Evolutionary conservation across 2,113 vertebrate species (phyloP), one percentile per base, ranked within the genome.

Genomic region (Passer montanus): DNA sequence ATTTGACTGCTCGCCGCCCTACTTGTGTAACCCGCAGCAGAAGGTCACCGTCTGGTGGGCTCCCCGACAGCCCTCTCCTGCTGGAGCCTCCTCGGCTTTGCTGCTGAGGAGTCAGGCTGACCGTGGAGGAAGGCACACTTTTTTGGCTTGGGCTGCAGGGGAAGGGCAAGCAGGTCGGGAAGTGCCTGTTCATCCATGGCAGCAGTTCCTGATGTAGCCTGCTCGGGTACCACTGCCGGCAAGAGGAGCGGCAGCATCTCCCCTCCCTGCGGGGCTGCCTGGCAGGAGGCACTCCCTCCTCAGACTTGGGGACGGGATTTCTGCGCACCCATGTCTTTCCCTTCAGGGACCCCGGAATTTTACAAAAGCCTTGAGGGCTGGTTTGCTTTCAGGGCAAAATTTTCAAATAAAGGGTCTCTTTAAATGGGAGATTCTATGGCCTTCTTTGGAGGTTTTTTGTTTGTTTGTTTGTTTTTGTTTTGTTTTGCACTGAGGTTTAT

Each of bases 281-380:
- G 60, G 77, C 52, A 89, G 28, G 60, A 67, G 37, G 37, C 52
- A 8, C 52, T 56, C 33, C 66, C 55, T 67, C 26, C 66, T 39
- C 2, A 0, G 4, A 0, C 60, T 50, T 15, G 30, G 33, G 46
- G 66, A 44, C 7, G 10, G 43, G 8, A 13, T 58, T 53, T 27
- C 0, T 24, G 35, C 1, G 2, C 60, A 23, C 30, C 83, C 41
- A 0, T 3, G 8, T 28, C 49, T 35, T 83, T 60, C 15, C 63
- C 21, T 52, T 86, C 13, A 21, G 58, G 20, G 56, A 14, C 23
- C 8, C 15, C 0, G 0, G 44, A 49, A 15, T 67, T 86, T 41
- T 66, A 27, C 9, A 46, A 50, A 83, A 83, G 13, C 17, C 27
- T 53, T 8, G 19, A 33, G 58, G 62, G 17, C 0, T 44, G 7